Conservation (phyloP, 2,113 vertebrate genomes). For the Larimichthys crocea region DNA sequence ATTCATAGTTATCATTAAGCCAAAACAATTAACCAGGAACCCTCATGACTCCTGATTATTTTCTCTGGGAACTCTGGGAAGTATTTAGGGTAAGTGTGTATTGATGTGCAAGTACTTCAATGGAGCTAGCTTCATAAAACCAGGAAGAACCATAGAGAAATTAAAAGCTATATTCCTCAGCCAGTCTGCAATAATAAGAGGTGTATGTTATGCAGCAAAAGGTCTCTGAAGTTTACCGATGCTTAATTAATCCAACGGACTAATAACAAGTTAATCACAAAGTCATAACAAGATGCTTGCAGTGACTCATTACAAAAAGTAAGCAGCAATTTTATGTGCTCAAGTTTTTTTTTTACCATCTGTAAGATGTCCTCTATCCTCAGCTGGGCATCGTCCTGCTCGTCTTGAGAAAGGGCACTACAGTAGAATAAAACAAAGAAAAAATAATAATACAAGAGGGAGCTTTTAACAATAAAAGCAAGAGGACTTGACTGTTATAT, state of each 20-base stretch:
- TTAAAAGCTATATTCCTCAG: background rate
- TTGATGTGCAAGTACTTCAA: conserved; percentile 18
- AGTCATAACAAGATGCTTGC: background rate
- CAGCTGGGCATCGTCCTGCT: conserved; percentile 94
- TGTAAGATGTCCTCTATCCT: conserved; percentile 95
- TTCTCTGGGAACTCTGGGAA: background rate
- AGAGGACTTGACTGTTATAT: background rate
- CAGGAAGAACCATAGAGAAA: background rate
- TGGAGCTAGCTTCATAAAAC: background rate
- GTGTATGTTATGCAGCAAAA: background rate
- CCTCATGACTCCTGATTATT: background rate
- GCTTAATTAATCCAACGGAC: background rate
- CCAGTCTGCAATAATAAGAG: background rate
- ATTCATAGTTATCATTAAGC: background rate
- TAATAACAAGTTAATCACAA: background rate
- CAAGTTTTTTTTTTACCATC: conserved; percentile 86
- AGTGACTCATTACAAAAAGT: background rate
- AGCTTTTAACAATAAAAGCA: background rate
- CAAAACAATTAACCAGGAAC: background rate
- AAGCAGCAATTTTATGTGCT: conserved; percentile 1
- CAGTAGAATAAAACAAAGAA: background rate
- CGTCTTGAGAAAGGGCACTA: conserved; percentile 96
- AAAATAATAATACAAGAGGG: background rate
- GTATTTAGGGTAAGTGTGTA: background rate
- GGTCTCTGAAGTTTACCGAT: background rate